These are phyloP conservation scores for Acestrorhynchus altus DNA, from an alignment of 2,797 vertebrate genomes.

Conservation along the genomic window DNA sequence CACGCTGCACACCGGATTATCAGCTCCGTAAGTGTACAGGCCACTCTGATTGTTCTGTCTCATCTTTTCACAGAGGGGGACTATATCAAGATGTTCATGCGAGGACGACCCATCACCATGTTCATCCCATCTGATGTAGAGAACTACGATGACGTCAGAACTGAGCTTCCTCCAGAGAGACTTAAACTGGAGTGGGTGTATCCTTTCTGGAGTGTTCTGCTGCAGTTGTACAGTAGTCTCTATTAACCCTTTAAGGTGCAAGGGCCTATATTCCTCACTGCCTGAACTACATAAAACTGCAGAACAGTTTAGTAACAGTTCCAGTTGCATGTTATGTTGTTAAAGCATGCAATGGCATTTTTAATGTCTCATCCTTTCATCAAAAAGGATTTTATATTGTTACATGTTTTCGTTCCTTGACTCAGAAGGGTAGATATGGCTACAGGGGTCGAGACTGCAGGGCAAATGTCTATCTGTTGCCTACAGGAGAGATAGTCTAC, in stretches of 20 bases:
- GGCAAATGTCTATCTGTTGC: constrained; percentile 94
- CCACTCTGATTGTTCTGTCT: not conserved
- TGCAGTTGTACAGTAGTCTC: not conserved
- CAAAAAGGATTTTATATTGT: not conserved
- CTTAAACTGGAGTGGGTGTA: constrained; percentile 99
- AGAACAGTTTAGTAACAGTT: not conserved
- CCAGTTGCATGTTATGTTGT: not conserved
- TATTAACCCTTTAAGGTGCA: not conserved
- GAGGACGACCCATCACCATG: constrained; percentile 98
- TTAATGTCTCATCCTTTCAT: not conserved
- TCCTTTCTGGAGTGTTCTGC: constrained; percentile 77
- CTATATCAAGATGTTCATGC: constrained; percentile 98
- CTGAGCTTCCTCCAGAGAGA: constrained; percentile 92
- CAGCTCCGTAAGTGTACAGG: not conserved
- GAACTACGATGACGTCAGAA: constrained; percentile 91
- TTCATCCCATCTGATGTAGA: constrained; percentile 95
- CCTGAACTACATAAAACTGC: not conserved
- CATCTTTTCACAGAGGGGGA: constrained; percentile 86
- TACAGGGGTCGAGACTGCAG: constrained; percentile 96
- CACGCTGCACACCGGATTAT: not conserved
- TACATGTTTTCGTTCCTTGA: constrained; percentile 64
- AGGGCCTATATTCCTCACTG: not conserved
- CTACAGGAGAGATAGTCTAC: constrained; percentile 96
- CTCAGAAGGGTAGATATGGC: constrained; percentile 82
- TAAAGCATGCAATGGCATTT: not conserved